Base-by-base conservation (phyloP, 2,888 invertebrate genomes). In the Taenaris catops region DNA sequence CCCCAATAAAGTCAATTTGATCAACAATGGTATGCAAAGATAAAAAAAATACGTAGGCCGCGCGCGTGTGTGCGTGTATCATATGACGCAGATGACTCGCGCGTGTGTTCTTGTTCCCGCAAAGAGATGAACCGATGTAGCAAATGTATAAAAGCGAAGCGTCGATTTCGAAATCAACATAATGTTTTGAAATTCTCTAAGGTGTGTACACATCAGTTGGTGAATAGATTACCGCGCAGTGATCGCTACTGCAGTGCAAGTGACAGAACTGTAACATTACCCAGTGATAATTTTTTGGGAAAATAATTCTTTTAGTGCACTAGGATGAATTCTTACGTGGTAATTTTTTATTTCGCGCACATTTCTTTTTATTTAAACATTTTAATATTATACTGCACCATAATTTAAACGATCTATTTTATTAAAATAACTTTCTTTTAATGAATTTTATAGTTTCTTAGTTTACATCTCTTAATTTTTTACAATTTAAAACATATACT, bases 111-210 rank as follows among this genome's bases (percentile, higher is more conserved):
- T 59, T 62, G 58, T 45, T 53, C 64, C 64, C 68, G 67, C 62
- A 67, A 69, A 65, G 60, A 66, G 68, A 71, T 68, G 73, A 70
- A 62, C 72, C 70, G 80, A 80, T 83, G 79, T 75, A 78, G 76
- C 80, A 72, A 74, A 74, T 78, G 73, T 84, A 84, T 84, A 84
- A 78, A 86, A 86, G 79, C 78, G 71, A 65, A 62, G 75, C 70
- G 70, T 48, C 51, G 76, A 79, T 86, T 84, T 81, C 83, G 83
- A 83, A 80, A 84, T 84, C 83, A 81, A 69, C 86, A 86, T 58
- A 84, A 70, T 75, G 70, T 76, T 76, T 83, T 83, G 76, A 66
- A 67, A 73, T 74, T 52, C 75, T 75, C 76, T 68, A 68, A 79
- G 69, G 73, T 76, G 75, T 74, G 71, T 58, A 81, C 81, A 66